Evolutionary conservation across 2,797 vertebrate species (phyloP), one percentile per base, ranked within the genome.

Genomic region (Merluccius polli): DNA sequence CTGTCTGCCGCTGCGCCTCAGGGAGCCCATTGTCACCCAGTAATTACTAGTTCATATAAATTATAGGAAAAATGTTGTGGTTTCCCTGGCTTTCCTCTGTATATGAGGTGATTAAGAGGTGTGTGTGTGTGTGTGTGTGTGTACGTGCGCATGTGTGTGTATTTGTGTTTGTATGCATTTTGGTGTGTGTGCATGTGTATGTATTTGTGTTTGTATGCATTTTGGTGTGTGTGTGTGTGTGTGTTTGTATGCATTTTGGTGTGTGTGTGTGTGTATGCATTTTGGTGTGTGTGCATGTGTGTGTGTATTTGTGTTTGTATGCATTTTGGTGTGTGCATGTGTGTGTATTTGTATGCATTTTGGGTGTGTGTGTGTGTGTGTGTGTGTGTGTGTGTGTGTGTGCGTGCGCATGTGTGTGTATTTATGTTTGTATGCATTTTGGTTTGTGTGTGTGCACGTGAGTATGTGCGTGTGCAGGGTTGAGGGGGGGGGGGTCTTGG

Each of bases 11-110:
- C 81, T 89, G 71, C 76, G n/a, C 85, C 80, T 86, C 84, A 84
- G 84, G 1, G 52, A 59, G 83, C 83, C 91, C 90, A 93, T 92
- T 93, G 92, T 92, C 93, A 87, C 82, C 83, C 82, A 83, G 91
- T 93, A 95, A 96, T 95, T 94, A 93, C 93, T 90, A n/a, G 87
- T 84, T 59, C 8, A n/a, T 59, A 24, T n/a, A 59, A n/a, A 59
- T 8, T 59, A 24, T 59, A 59, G n/a, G 24, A 59, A n/a, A 59
- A 13, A 59, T 59, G 52, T 59, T 59, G 52, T 59, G 52, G 52
- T 59, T 59, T 59, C 21, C 52, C 10, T 59, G 6, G 52, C n/a
- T 59, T 83, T 85, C 89, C 81, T 87, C 86, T 48, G 41, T 48
- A 15, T 18, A 15, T 48, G 41, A 4, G 41, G 41, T 16, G 41